These are phyloP conservation scores for Falco novaeseelandiae DNA, from an alignment of 2,797 vertebrate genomes.

Conservation along the genomic window DNA sequence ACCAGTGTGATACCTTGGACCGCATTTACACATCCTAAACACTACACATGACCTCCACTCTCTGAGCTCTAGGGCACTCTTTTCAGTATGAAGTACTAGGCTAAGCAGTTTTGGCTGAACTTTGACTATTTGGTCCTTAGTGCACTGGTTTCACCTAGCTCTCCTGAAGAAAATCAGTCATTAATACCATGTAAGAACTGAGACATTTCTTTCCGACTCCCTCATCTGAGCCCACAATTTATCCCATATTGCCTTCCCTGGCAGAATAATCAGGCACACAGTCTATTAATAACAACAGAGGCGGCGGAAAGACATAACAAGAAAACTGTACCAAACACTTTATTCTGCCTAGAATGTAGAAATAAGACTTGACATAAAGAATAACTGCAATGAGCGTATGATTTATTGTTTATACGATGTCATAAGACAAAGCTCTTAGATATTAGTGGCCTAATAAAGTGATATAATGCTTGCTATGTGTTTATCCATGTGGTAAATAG, in stretches of 20 bases:
- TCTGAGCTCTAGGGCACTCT: neutral
- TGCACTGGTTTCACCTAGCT: neutral
- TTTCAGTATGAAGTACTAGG: neutral
- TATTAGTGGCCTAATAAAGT: slow-evolving; percentile 48
- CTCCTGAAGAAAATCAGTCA: neutral
- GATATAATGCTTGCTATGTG: slow-evolving; percentile 46
- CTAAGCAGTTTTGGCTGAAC: neutral
- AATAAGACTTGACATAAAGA: slow-evolving; percentile 49
- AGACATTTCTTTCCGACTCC: neutral
- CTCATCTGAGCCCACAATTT: neutral
- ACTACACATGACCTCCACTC: neutral
- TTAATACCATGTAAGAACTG: neutral
- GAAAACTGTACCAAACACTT: neutral
- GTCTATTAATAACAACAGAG: neutral
- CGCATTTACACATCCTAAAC: neutral
- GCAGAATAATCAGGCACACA: neutral
- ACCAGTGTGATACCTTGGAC: neutral
- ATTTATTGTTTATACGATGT: slow-evolving; percentile 39
- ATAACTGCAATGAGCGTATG: slow-evolving; percentile 45
- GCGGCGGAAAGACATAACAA: neutral
- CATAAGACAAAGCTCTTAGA: slow-evolving; percentile 17
- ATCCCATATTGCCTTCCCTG: neutral
- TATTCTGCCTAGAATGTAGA: neutral
- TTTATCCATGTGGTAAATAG: slow-evolving; percentile 57
- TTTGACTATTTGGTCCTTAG: neutral